phyloP scores from a whole-genome alignment of 2,113 vertebrate species.

The Calonectris borealis region DNA sequence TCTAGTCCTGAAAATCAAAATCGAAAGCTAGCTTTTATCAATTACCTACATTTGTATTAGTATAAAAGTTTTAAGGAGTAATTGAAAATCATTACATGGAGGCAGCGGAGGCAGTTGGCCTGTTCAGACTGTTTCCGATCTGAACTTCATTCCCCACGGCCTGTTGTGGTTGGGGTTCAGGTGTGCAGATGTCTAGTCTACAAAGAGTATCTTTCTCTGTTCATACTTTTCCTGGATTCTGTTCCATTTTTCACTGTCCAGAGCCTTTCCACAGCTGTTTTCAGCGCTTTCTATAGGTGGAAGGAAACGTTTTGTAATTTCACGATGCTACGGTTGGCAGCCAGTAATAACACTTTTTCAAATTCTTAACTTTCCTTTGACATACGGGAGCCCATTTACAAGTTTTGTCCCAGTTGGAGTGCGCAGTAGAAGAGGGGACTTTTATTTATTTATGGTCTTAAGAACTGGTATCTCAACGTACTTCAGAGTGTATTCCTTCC shows the following conservation, averaged over 20 bases:
- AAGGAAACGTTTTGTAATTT: not conserved
- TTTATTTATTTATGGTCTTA: not conserved
- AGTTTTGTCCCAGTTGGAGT: no score
- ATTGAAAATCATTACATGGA: not conserved
- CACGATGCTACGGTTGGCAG: not conserved
- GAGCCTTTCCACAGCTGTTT: not conserved
- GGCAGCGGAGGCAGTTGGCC: not conserved
- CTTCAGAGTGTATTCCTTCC: not conserved
- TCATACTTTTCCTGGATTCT: not conserved
- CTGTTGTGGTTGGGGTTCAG: no score
- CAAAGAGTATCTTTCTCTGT: not conserved
- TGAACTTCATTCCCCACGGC: fast-evolving
- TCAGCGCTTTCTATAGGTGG: not conserved
- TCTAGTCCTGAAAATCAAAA: not conserved
- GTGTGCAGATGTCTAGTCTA: not conserved
- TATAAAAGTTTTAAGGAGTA: not conserved
- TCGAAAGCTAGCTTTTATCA: not conserved
- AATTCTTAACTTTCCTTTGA: not conserved
- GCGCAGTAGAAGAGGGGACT: not conserved
- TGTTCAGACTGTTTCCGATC: not conserved
- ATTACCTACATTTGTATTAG: not conserved
- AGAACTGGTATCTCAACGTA: fast-evolving
- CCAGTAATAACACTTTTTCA: not conserved
- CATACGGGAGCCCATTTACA: fast-evolving
- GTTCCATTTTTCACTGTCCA: fast-evolving